These are phyloP conservation scores for Crossaster papposus DNA, from an alignment of 53 echinoderm and acorn worm species.

Conservation along the genomic window DNA sequence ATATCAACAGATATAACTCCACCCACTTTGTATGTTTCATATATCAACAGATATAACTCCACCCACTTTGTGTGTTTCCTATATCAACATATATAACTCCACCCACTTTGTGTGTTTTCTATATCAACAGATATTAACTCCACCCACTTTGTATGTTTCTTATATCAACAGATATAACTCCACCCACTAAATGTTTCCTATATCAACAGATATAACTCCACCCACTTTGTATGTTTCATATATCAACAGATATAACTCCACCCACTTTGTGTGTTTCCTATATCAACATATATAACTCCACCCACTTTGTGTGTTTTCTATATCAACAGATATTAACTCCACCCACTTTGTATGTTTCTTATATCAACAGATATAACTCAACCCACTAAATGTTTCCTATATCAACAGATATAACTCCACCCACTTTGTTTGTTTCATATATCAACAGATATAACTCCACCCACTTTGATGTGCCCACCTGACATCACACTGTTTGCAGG, in stretches of 20 bases:
- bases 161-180: constrained; percentile 17
- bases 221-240: neutral
- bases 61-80: constrained; percentile 1
- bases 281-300: no score
- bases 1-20: neutral
- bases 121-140: neutral
- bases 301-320: neutral
- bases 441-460: constrained; percentile 24
- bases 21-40: neutral
- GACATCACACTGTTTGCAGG: constrained; percentile 45
- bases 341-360: no score
- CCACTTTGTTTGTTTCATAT: constrained; percentile 6
- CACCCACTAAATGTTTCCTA: neutral
- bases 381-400: neutral
- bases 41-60: neutral
- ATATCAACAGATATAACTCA: neutral
- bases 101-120: neutral
- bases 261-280: no score
- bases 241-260: no score
- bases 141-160: neutral
- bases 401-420: constrained; percentile 22
- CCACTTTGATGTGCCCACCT: constrained; percentile 50
- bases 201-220: neutral
- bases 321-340: neutral
- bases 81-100: neutral